Base-by-base conservation (phyloP, 2,113 vertebrate species). In the Leiothrix lutea region DNA sequence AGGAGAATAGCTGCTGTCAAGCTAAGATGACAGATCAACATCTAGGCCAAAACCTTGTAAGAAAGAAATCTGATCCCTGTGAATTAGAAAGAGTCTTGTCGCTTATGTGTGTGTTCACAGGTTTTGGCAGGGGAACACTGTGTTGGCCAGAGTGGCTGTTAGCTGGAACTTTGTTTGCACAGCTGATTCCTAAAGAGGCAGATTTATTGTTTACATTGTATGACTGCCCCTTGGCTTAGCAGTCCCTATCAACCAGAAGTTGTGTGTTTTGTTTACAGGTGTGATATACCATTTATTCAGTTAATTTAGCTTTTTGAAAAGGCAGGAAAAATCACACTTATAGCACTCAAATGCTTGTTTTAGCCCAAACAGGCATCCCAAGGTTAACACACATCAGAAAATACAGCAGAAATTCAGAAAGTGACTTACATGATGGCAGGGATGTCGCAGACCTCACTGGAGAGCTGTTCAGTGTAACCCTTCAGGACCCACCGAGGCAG, bases 381-480 rank as follows among this genome's bases (percentile, higher is more conserved):
- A 85, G 5, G 12, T 33, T 57, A 79, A 69, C 2, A 12, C 2
- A 6, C 1, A 10, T 21, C 44, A 75, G n/a, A 65, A 84, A 38
- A 40, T 48, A 2, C 1, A 57, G 14, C 16, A 4, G 64, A 45
- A 48, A 47, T 92, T 53, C 61, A 71, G 40, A 26, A 14, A 23
- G 20, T 50, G 44, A 96, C 98, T 98, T 93, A 98, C 98, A 98
- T 95, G 90, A 98, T 56, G 0, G 98, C 98, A 26, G 96, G 47
- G 61, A 98, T 98, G 53, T 98, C 98, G 0, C 98, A 98, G 33
- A 94, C 97, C 88, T 98, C 98, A 5, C 88, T 71, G 16, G 97
- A 81, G 40, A 90, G 60, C 85, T 98, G 98, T 42, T 92, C 92
- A 4, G 84, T 90, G 54, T 97, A 98, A 21, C 97, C 94, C 58